Conservation (phyloP, 2,113 vertebrate species). For the Rattus rattus region DNA sequence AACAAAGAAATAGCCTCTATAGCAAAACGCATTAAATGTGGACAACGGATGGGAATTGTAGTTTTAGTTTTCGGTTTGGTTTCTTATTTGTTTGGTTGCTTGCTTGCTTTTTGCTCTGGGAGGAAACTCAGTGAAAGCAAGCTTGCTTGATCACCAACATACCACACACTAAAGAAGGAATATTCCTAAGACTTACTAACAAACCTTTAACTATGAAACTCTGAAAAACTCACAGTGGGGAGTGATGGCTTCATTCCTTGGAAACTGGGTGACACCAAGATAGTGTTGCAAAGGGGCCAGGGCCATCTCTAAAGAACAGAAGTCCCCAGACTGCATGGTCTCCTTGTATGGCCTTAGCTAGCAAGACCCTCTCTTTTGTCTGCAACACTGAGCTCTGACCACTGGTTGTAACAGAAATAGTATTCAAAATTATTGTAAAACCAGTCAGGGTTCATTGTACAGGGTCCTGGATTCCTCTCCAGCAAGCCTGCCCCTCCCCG, state of each 20-base stretch:
- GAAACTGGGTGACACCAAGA: conserved; percentile 17
- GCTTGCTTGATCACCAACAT: neutral
- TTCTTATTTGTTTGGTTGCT: no score
- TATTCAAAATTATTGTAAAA: conserved; percentile 35
- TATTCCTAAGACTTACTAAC: neutral
- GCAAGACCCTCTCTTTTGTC: neutral
- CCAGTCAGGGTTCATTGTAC: neutral
- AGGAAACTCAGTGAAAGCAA: neutral
- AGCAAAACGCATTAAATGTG: neutral
- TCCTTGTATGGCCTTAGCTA: conserved; percentile 1
- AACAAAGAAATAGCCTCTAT: neutral
- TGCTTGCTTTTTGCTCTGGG: neutral
- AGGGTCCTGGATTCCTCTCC: neutral
- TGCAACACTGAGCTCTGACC: neutral
- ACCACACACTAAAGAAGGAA: neutral
- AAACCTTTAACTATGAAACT: neutral
- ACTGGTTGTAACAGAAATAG: neutral
- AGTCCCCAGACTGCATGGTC: neutral
- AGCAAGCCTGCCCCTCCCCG: neutral
- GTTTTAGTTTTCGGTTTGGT: neutral
- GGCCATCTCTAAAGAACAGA: neutral
- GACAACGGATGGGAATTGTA: neutral
- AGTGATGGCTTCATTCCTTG: neutral
- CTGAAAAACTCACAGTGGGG: neutral
- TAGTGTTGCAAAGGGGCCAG: conserved; percentile 18